Evolutionary conservation across 2,888 invertebrate genomes (phyloP).

Genomic region (Parascotia fuliginaria): DNA sequence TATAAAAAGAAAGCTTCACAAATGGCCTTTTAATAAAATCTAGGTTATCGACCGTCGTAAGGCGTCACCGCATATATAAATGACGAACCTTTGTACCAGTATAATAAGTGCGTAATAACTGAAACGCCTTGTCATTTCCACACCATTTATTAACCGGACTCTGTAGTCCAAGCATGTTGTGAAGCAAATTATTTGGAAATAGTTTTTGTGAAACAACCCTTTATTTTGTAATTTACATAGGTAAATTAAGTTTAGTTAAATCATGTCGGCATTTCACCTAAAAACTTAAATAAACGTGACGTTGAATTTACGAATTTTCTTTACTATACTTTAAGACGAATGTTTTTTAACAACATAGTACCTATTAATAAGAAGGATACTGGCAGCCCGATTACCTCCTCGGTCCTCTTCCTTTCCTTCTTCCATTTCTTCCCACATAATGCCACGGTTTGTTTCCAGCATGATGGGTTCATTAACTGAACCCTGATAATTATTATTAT

Average conservation of each 20-base stretch:
- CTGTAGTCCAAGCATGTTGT: conserved; percentile 33
- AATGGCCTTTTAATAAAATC: conserved; percentile 27
- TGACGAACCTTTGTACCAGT: conserved; percentile 39
- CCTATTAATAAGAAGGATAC: too few species aligned
- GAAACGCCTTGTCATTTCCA: conserved; percentile 49
- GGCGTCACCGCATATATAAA: conserved; percentile 48
- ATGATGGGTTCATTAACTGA: too few species aligned
- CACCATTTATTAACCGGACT: conserved; percentile 55
- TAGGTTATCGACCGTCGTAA: conserved; percentile 35
- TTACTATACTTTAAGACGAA: not conserved
- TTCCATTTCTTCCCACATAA: too few species aligned
- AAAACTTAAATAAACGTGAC: not conserved
- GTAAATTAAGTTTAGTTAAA: not conserved
- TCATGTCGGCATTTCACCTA: not conserved
- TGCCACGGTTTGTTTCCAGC: too few species aligned
- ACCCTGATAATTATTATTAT: too few species aligned
- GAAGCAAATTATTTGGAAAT: conserved; percentile 33
- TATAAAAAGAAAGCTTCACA: conserved; percentile 5
- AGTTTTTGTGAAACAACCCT: not conserved
- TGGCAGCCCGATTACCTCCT: too few species aligned
- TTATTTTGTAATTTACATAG: not conserved
- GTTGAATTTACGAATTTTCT: not conserved
- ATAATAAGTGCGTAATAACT: conserved; percentile 5
- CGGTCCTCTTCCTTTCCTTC: too few species aligned
- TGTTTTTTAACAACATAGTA: too few species aligned